Evolutionary conservation across 2,888 invertebrate species (phyloP).

Genomic region (Odontothrips loti): DNA sequence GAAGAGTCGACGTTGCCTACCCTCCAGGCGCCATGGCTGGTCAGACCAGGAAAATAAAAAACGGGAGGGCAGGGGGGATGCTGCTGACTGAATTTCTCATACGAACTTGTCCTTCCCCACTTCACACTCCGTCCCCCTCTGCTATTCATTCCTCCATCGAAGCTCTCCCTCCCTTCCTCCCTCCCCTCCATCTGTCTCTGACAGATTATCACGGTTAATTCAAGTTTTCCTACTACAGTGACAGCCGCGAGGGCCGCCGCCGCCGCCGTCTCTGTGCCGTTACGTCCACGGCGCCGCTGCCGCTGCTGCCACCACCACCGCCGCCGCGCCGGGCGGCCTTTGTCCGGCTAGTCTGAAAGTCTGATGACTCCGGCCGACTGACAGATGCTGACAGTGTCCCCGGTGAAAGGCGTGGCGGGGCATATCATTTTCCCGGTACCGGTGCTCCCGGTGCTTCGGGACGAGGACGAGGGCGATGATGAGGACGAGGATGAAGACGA

Average conservation of each 20-base stretch:
- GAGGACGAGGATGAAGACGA: background rate
- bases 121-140: background rate
- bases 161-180: background rate
- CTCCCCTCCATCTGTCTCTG: background rate
- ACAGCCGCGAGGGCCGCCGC: too few species aligned
- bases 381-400: background rate
- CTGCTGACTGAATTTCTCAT: too few species aligned
- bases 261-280: too few species aligned
- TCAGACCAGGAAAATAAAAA: background rate
- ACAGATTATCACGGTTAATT: too few species aligned
- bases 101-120: background rate
- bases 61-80: background rate
- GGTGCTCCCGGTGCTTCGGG: background rate
- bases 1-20: too few species aligned
- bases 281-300: too few species aligned
- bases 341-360: conserved; percentile 13
- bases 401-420: background rate
- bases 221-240: too few species aligned
- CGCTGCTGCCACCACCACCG: background rate
- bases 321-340: background rate
- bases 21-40: too few species aligned
- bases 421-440: background rate
- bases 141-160: background rate
- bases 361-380: conserved; percentile 10
- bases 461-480: background rate